phyloP scores from a whole-genome alignment of 2,888 invertebrate genomes.

The Phyto melanocephala region DNA sequence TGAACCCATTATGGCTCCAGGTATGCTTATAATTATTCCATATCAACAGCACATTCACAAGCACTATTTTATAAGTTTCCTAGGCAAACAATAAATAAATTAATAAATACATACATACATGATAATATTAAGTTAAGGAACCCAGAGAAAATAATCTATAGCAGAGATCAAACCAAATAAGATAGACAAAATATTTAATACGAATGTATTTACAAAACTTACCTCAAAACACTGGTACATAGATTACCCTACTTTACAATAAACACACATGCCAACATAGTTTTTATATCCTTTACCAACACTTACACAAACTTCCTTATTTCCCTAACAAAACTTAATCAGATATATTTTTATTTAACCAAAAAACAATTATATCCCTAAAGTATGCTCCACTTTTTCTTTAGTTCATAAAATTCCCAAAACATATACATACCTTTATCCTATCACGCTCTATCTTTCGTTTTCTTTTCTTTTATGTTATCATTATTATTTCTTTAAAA shows the following conservation, averaged over 20 bases:
- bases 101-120: too few relatives aligned
- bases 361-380: background rate
- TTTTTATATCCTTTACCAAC: too few relatives aligned
- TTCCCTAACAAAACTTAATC: background rate
- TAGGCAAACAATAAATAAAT: background rate
- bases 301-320: background rate
- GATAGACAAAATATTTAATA: too few relatives aligned
- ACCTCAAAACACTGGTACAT: too few relatives aligned
- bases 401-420: background rate
- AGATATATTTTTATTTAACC: background rate
- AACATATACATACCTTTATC: background rate
- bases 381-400: slow-evolving; percentile 24
- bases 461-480: background rate
- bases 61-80: background rate
- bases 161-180: background rate
- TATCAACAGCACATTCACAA: slow-evolving; percentile 2
- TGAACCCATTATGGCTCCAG: slow-evolving; percentile 92
- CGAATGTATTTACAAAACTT: too few relatives aligned
- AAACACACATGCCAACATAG: background rate
- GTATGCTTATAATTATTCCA: slow-evolving; percentile 80
- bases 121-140: background rate
- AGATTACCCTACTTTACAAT: background rate
- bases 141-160: too few relatives aligned
- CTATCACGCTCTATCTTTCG: background rate
- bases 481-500: background rate